phyloP scores from a whole-genome alignment of 2,113 vertebrate species.

The Edolisoma coerulescens region DNA sequence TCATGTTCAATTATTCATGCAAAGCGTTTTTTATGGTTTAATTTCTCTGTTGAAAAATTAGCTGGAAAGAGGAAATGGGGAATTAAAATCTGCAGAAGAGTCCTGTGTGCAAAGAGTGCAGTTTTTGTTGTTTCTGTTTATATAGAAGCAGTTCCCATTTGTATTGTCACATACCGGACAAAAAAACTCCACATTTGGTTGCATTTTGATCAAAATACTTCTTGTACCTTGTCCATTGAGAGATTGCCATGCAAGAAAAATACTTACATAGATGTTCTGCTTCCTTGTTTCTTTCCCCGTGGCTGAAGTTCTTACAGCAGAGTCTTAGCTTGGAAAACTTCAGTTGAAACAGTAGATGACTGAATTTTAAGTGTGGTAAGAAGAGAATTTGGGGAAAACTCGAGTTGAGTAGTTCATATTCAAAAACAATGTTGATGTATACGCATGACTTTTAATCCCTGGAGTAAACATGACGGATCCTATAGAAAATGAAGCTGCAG shows the following conservation, averaged over 20 bases:
- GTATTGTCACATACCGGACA: neutral
- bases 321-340: neutral
- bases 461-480: neutral
- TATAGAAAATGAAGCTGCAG: neutral
- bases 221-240: neutral
- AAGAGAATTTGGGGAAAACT: neutral
- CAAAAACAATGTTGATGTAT: neutral
- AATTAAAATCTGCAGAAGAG: neutral
- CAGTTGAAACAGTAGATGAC: neutral
- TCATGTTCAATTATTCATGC: neutral
- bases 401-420: neutral
- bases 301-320: neutral
- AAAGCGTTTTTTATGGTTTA: neutral
- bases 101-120: neutral
- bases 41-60: neutral
- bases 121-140: neutral
- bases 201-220: neutral
- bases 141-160: neutral
- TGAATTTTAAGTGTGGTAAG: accelerated
- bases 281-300: neutral
- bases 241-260: neutral
- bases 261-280: neutral
- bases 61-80: neutral
- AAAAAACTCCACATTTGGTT: neutral
- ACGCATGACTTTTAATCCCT: neutral